These are phyloP conservation scores for Spialia ferax DNA, from an alignment of 2,888 invertebrate genomes.

Conservation along the genomic window DNA sequence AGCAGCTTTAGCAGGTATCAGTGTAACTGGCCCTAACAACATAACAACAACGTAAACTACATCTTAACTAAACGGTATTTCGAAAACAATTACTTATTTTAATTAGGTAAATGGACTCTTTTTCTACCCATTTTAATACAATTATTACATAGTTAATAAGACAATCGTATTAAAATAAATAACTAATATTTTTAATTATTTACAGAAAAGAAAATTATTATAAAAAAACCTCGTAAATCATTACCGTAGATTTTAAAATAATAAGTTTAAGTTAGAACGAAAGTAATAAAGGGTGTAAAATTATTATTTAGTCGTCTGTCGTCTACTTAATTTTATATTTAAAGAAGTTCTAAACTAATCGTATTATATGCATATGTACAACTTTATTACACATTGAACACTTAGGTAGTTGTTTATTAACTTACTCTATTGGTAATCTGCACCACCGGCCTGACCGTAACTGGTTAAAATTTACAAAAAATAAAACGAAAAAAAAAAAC, in stretches of 20 bases:
- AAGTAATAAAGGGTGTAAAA: not conserved
- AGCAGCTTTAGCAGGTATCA: too few species aligned
- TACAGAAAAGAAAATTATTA: not conserved
- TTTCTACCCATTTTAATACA: constrained; percentile 32
- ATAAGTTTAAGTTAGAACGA: not conserved
- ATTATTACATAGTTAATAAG: not conserved
- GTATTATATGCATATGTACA: constrained; percentile 28
- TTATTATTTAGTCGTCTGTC: not conserved
- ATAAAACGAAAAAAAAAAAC: not conserved
- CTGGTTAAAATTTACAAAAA: constrained; percentile 43
- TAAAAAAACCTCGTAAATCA: not conserved
- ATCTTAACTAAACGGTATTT: too few species aligned
- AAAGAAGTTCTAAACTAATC: not conserved
- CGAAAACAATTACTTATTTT: constrained; percentile 21
- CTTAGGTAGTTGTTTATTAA: constrained; percentile 69
- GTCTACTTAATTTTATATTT: too few species aligned
- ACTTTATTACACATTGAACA: constrained; percentile 62
- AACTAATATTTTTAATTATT: too few species aligned
- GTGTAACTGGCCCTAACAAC: too few species aligned
- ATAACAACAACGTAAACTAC: too few species aligned
- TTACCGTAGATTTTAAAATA: not conserved
- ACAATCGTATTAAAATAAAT: too few species aligned
- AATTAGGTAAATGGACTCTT: constrained; percentile 48
- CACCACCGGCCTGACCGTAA: constrained; percentile 81
- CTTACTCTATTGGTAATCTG: constrained; percentile 84